Evolutionary conservation across 1,140 invertebrate genomes (phyloP).

Genomic region (Linepithema humile): DNA sequence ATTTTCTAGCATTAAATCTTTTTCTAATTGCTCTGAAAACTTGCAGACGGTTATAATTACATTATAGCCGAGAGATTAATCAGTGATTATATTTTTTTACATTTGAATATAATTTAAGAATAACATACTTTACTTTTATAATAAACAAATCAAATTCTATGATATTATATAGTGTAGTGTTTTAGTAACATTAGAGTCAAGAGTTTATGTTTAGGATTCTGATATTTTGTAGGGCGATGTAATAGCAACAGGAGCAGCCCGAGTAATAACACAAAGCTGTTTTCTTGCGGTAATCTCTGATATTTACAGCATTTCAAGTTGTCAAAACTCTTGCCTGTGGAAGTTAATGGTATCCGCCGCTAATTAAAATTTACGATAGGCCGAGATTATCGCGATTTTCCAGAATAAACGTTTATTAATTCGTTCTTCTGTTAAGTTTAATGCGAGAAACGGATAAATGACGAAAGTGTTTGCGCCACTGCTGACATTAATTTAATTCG

Average conservation of each 20-base stretch:
- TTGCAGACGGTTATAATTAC: not conserved
- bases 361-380: slow-evolving; percentile 15
- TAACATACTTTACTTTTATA: not conserved
- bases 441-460: slow-evolving; percentile 47
- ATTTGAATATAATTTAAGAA: not conserved
- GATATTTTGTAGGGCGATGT: slow-evolving; percentile 2
- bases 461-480: slow-evolving; percentile 64
- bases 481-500: slow-evolving; percentile 24
- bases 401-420: slow-evolving; percentile 10
- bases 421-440: not conserved
- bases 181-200: not conserved
- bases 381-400: not conserved
- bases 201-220: not conserved
- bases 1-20: not conserved
- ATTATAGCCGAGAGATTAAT: not conserved
- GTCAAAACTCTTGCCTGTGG: not conserved
- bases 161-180: not conserved
- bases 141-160: not conserved
- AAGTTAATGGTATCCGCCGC: not conserved
- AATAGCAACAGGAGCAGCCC: not conserved
- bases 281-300: not conserved
- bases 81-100: not conserved
- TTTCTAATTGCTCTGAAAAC: not conserved
- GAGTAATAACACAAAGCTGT: not conserved
- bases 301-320: not conserved